Evolutionary conservation across 1,140 invertebrate genomes (phyloP).

Genomic region (Cherax destructor): DNA sequence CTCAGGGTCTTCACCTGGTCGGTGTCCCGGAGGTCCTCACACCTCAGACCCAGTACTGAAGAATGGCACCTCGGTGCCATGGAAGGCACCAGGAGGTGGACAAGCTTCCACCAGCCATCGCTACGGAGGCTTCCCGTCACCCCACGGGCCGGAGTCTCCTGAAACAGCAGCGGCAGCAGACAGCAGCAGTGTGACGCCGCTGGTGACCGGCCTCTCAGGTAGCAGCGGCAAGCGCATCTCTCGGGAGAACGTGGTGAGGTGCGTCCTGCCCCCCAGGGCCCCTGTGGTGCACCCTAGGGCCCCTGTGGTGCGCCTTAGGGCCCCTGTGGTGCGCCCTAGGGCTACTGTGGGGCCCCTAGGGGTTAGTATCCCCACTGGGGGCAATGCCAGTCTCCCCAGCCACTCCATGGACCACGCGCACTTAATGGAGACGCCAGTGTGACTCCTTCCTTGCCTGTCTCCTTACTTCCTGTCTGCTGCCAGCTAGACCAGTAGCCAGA

Average conservation of each 20-base stretch:
- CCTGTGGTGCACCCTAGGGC: neutral
- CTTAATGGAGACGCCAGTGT: slow-evolving; percentile 37
- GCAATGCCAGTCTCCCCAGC: neutral
- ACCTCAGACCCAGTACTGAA: slow-evolving; percentile 31
- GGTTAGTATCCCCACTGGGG: too few relatives aligned
- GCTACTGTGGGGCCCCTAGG: too few relatives aligned
- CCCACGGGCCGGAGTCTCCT: slow-evolving; percentile 15
- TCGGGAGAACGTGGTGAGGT: slow-evolving; percentile 52
- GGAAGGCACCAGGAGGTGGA: neutral
- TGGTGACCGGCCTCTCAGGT: neutral
- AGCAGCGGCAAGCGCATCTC: slow-evolving; percentile 33
- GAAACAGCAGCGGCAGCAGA: slow-evolving; percentile 5
- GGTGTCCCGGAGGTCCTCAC: slow-evolving; percentile 16
- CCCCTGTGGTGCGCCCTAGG: too few relatives aligned
- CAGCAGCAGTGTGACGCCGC: neutral
- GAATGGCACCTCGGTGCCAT: neutral
- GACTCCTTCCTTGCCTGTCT: slow-evolving; percentile 26
- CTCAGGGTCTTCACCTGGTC: slow-evolving; percentile 36
- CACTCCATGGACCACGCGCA: slow-evolving; percentile 18
- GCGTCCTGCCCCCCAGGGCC: slow-evolving; percentile 4
- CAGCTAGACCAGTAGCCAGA: slow-evolving; percentile 16
- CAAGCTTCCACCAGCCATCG: slow-evolving; percentile 8
- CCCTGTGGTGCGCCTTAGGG: too few relatives aligned
- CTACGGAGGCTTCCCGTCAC: neutral
- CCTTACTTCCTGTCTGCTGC: slow-evolving; percentile 20